Evolutionary conservation across 2,797 vertebrate genomes (phyloP).

Genomic region (Clarias fuscus): DNA sequence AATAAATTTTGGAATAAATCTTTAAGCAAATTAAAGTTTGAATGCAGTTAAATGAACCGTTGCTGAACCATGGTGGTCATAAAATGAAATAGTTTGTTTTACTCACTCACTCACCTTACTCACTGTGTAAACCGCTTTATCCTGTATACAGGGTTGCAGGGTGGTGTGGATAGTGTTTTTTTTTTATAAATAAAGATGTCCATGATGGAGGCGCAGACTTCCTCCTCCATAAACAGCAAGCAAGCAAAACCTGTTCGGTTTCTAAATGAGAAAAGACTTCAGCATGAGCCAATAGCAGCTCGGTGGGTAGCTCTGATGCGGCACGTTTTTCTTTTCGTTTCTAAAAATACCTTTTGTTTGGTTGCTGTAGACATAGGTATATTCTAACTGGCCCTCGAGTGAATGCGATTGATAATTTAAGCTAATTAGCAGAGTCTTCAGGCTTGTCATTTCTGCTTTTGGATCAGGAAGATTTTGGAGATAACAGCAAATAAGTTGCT

Average conservation of each 20-base stretch:
- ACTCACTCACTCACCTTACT: too few species aligned
- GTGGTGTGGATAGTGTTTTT: too few species aligned
- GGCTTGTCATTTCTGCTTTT: background rate
- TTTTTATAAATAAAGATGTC: background rate
- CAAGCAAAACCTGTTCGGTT: conserved; percentile 13
- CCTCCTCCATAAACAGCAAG: background rate
- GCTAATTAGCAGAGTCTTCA: background rate
- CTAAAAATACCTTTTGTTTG: background rate
- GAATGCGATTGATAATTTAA: too few species aligned
- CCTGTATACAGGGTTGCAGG: too few species aligned
- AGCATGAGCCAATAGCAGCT: background rate
- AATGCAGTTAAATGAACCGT: background rate
- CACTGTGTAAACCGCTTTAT: too few species aligned
- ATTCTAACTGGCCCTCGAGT: background rate
- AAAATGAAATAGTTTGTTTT: background rate
- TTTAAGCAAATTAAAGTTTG: background rate
- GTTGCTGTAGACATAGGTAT: background rate
- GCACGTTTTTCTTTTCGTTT: background rate
- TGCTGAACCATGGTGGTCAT: background rate
- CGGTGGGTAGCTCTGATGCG: background rate
- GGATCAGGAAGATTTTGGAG: too few species aligned
- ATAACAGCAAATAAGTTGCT: background rate
- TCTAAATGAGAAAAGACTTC: background rate
- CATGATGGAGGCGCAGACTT: background rate
- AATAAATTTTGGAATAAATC: background rate